phyloP scores from a whole-genome alignment of 2,113 vertebrate genomes.

The Poeciliopsis turrubarensis region DNA sequence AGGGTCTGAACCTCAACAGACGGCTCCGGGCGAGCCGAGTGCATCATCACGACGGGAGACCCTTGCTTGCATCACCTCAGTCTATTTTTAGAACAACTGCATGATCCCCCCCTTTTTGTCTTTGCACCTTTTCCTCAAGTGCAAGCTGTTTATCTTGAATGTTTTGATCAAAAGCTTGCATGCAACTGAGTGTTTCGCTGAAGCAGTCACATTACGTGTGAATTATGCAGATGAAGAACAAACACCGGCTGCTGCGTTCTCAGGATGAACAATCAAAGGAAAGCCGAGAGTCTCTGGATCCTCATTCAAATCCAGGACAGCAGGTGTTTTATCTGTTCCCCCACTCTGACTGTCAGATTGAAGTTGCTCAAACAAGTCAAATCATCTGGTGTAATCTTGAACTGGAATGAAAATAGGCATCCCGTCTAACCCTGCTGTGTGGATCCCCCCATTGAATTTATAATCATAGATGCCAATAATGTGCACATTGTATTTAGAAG shows the following conservation, averaged over 20 bases:
- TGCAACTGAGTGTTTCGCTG: background rate
- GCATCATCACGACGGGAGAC: constrained; percentile 75
- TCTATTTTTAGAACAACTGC: constrained; percentile 79
- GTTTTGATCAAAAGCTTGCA: constrained; percentile 6
- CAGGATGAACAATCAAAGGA: constrained; percentile 35
- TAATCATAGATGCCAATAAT: constrained; percentile 71
- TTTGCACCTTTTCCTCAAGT: constrained; percentile 23
- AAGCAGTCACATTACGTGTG: constrained; percentile 11
- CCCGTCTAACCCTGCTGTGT: constrained; percentile 33
- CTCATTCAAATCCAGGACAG: constrained; percentile 33
- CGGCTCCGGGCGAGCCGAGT: constrained; percentile 66
- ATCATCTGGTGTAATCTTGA: constrained; percentile 54
- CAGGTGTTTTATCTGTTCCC: constrained; percentile 45
- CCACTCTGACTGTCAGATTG: constrained; percentile 23
- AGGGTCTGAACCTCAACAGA: constrained; percentile 72
- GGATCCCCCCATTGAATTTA: constrained; percentile 35
- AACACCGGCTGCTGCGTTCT: constrained; percentile 37
- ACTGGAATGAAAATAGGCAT: constrained; percentile 49
- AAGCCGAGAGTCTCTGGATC: constrained; percentile 39
- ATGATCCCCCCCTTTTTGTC: constrained; percentile 49
- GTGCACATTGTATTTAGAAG: constrained; percentile 67
- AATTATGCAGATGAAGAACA: constrained; percentile 46
- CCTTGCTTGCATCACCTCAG: constrained; percentile 73
- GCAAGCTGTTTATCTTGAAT: constrained; percentile 22
- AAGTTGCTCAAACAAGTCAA: constrained; percentile 55